Evolutionary conservation across 1,140 invertebrate species (phyloP), one percentile per base, ranked within the genome.

Genomic region (Drosophila albomicans): DNA sequence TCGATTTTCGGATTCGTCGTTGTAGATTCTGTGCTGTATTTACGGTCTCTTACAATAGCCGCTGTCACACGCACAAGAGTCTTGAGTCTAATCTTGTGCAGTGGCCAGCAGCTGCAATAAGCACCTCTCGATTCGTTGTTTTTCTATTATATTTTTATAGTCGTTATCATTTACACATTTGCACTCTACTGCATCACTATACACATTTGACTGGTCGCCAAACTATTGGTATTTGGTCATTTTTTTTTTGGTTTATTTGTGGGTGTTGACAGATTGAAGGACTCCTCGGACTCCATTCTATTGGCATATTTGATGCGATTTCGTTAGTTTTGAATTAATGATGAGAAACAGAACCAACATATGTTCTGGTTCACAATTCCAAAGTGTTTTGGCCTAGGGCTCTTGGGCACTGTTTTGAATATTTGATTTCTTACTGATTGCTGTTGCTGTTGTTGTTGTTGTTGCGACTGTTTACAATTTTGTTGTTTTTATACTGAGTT

Each of bases 21-120:
- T 16, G 45, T 7, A 38, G 13, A n/a, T 10, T 35, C 8, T 51
- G 45, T 52, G 85, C 38, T 91, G 94, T 92, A 80, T 81, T 81
- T 93, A 93, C 94, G 94, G 95, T 94, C 85, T 94, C 95, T 96
- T 95, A 97, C 95, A 96, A 97, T 97, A 97, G 96, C 96, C 96
- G 96, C 96, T 97, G 96, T 97, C 96, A 97, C 97, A 97, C 97
- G 97, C 97, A 97, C 97, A 97, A 97, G 97, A 97, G 96, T 97
- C 95, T 94, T 93, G 75, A 93, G 90, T 95, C 96, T 96, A 97
- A 97, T 97, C 97, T 97, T 97, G 97, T 96, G 96, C 96, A 97
- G 96, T 97, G 97, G 96, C 96, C 96, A 97, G 96, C 96, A 97
- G 96, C 96, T 97, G 96, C 95, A 96, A 95, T 96, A 94, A 94